Conservation (phyloP, 2,888 invertebrate species). For the Pristionchus entomophagus region DNA sequence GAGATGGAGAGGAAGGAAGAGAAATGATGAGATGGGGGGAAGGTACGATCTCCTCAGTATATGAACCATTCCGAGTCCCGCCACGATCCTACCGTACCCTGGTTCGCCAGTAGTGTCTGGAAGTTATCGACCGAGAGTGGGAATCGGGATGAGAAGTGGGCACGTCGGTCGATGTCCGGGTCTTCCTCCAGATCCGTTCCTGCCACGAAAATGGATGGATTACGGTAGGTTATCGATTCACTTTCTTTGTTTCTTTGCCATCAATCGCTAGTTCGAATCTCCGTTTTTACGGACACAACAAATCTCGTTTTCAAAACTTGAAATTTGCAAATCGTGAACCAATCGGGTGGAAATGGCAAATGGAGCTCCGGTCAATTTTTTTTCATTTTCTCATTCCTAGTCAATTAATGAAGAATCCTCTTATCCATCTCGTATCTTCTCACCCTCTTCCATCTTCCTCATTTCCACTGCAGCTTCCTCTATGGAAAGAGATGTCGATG, state of each 20-base stretch:
- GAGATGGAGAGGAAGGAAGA: background rate
- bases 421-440: background rate
- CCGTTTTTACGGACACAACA: background rate
- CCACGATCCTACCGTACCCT: background rate
- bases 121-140: constrained; percentile 47
- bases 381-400: too few relatives aligned
- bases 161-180: background rate
- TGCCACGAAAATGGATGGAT: background rate
- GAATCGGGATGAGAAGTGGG: constrained; percentile 46
- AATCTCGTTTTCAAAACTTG: constrained; percentile 2
- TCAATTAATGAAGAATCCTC: too few relatives aligned
- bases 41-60: background rate
- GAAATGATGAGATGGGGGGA: background rate
- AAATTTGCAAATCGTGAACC: background rate
- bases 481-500: constrained; percentile 11
- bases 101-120: constrained; percentile 38
- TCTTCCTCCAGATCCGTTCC: constrained; percentile 37
- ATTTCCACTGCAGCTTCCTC: constrained; percentile 24
- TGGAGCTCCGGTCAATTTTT: too few relatives aligned
- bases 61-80: background rate
- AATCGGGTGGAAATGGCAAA: background rate
- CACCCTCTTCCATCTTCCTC: background rate
- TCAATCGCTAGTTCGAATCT: background rate
- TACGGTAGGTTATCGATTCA: constrained; percentile 1
- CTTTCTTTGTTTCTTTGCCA: background rate